These are phyloP conservation scores for Andrena fulva DNA, from an alignment of 2,888 invertebrate species.

Conservation along the genomic window DNA sequence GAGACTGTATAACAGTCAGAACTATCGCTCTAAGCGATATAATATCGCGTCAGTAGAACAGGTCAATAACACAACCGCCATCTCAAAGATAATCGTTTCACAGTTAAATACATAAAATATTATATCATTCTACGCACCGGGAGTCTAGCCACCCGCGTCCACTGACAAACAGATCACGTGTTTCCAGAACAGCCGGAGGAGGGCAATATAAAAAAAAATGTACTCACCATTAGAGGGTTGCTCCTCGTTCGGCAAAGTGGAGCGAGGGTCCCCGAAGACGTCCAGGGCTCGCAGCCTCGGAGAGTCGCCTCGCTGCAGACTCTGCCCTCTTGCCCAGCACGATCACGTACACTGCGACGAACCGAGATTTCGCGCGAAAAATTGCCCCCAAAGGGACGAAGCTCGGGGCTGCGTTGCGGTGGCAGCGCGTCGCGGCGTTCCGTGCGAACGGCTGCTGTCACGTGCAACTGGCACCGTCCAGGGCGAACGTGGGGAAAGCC, in stretches of 20 bases:
- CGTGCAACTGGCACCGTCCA: conserved; percentile 11
- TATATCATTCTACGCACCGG: too few relatives aligned
- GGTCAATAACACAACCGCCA: neutral
- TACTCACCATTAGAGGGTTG: conserved; percentile 1
- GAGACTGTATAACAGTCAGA: neutral
- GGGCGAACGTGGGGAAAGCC: neutral
- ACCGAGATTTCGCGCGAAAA: neutral
- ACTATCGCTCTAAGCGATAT: neutral
- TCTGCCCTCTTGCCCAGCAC: neutral
- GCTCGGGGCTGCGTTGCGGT: neutral
- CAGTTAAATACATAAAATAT: neutral
- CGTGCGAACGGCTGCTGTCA: conserved; percentile 16
- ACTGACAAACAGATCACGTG: neutral
- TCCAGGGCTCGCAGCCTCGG: neutral
- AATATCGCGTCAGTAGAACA: neutral
- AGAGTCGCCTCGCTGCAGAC: neutral
- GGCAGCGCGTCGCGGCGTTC: neutral
- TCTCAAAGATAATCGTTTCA: neutral
- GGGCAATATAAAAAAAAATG: neutral
- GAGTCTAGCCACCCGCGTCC: too few relatives aligned
- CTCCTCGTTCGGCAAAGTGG: too few relatives aligned
- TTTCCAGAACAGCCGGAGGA: neutral
- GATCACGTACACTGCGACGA: conserved; percentile 26
- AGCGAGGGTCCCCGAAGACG: neutral
- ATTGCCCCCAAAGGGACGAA: neutral